Evolutionary conservation across 1,140 invertebrate genomes (phyloP), one percentile per base, ranked within the genome.

Genomic region (Drosophila kohkoa): DNA sequence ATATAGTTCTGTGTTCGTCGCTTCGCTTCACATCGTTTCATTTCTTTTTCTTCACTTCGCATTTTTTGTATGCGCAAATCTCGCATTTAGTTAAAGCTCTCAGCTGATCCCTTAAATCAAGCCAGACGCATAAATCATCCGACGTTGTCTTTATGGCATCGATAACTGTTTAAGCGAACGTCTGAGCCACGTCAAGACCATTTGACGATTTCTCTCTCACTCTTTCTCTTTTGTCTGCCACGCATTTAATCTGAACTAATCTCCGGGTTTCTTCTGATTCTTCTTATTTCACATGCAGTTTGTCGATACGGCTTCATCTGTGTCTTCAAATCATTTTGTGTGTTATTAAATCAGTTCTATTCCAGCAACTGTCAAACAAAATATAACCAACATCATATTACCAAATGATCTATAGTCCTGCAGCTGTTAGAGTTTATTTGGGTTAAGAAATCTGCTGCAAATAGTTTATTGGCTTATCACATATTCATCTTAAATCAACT

Each of bases 61-160:
- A 16, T 25, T 45, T 28, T 38, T 32, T 38, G 16, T 45, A 45
- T 41, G 64, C 6, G 41, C 70, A 52, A 69, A 65, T 68, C 64
- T 65, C 38, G 63, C 16, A 65, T 35, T 64, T 20, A 59, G 46
- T 45, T 41, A 54, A 66, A 75, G 66, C 64, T 83, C 51, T 79
- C 70, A 79, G 81, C 72, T 87, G 83, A 88, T 89, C 83, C 74
- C 77, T 73, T 83, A 73, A 79, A 68, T 74, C 82, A 67, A 54
- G 63, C 85, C 83, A 88, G 83, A 88, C 83, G 75, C 85, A 88
- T 88, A 88, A 88, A 88, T 88, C 83, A 88, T 81, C 69, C 64
- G 52, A 20, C 41, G 5, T 16, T 13, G 2, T 46, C 71, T 77
- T 72, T 75, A 64, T 55, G 60, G 70, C 77, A 89, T 85, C 85